Conservation (phyloP, 1,140 invertebrate species). For the Saccostrea echinata region DNA sequence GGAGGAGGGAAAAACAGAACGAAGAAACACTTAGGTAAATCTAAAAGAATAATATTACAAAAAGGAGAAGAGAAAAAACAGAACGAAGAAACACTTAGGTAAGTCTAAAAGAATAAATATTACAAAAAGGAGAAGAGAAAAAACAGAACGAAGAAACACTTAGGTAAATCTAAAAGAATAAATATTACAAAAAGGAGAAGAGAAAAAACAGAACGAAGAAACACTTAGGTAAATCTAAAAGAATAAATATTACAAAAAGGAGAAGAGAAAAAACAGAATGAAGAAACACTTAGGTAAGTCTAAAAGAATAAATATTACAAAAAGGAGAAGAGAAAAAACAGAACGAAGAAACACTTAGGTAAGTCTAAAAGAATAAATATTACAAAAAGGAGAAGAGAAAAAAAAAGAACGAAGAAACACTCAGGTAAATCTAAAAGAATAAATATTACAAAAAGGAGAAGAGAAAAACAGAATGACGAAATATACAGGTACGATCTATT, state of each 20-base stretch:
- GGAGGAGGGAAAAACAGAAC: conserved; percentile 34
- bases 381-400: background rate
- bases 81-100: background rate
- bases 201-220: background rate
- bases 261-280: conserved; percentile 37
- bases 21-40: conserved; percentile 43
- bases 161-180: background rate
- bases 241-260: background rate
- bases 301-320: background rate
- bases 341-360: conserved; percentile 45
- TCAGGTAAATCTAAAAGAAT: background rate
- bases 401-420: background rate
- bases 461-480: background rate
- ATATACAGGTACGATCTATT: background rate
- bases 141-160: background rate
- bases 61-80: background rate
- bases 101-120: background rate
- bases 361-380: background rate
- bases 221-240: background rate
- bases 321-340: conserved; percentile 26
- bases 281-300: conserved; percentile 41
- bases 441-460: background rate
- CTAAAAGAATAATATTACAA: background rate
- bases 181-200: background rate
- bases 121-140: too few relatives aligned